A percentile compares a stretch with the other conserved stretches of the same genome.
phyloP scores from a whole-genome alignment of 2,888 invertebrate species.

The Archips crataeganus region DNA sequence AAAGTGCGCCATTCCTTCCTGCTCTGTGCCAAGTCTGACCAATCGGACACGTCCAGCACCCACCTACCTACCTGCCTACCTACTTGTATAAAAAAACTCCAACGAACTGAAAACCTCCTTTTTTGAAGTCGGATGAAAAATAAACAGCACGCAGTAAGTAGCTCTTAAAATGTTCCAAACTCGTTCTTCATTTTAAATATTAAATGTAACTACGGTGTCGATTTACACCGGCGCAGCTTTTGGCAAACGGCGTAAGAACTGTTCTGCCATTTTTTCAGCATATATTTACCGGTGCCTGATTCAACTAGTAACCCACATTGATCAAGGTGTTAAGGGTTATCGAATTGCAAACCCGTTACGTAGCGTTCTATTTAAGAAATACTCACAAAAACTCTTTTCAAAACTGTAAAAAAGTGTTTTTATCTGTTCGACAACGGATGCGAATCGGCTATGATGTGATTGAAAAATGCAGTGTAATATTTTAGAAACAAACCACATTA shows the following conservation, averaged over 20 bases:
- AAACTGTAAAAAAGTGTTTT: conserved; percentile 61
- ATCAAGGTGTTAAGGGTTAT: conserved; percentile 82
- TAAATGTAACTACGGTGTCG: conserved; percentile 66
- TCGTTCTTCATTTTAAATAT: conserved; percentile 43
- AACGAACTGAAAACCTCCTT: too few species aligned
- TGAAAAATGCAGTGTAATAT: not conserved
- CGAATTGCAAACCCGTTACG: conserved; percentile 80
- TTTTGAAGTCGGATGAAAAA: too few species aligned
- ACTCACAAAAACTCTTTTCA: conserved; percentile 62
- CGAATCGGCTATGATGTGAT: not conserved
- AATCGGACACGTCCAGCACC: too few species aligned
- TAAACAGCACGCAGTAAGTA: not conserved
- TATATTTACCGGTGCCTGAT: conserved; percentile 60
- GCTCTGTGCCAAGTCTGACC: too few species aligned
- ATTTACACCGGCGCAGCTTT: conserved; percentile 68
- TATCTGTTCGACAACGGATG: conserved; percentile 50
- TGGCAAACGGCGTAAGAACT: conserved; percentile 67
- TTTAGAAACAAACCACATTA: not conserved
- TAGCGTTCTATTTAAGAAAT: conserved; percentile 17
- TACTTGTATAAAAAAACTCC: not conserved
- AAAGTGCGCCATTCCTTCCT: too few species aligned
- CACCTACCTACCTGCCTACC: too few species aligned
- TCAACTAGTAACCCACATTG: conserved; percentile 82
- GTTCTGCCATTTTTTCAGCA: conserved; percentile 45
- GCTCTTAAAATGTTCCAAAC: not conserved